A percentile compares a stretch with the other conserved stretches of the same genome.
Evolutionary conservation across 2,113 vertebrate species (phyloP).

Genomic region (Poeciliopsis retropinna): DNA sequence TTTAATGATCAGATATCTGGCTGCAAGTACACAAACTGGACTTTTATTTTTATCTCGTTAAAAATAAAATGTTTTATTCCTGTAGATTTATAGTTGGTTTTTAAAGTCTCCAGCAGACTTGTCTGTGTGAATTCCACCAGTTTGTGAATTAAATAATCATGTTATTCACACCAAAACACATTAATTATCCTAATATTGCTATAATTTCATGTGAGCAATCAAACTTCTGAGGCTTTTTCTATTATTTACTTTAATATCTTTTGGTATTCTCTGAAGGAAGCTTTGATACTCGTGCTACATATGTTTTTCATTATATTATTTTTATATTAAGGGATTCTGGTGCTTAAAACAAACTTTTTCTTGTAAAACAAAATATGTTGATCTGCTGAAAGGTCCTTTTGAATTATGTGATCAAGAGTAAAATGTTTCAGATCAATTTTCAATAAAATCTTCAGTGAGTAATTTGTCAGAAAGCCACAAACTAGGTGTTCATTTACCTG

Average conservation of each 20-base stretch:
- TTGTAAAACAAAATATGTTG: conserved; percentile 13
- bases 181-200: conserved; percentile 38
- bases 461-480: conserved; percentile 18
- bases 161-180: conserved; percentile 33
- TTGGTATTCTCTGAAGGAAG: not conserved
- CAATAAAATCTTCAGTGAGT: conserved; percentile 16
- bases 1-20: not conserved
- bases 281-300: conserved; percentile 11
- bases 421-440: conserved; percentile 10
- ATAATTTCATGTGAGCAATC: conserved; percentile 51
- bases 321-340: not conserved
- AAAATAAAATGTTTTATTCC: not conserved
- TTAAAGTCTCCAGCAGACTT: not conserved
- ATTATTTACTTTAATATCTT: not conserved
- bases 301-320: conserved; percentile 16
- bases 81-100: not conserved
- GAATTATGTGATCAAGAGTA: conserved; percentile 10
- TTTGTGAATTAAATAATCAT: not conserved
- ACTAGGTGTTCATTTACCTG: conserved; percentile 40
- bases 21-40: not conserved
- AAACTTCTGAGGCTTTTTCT: conserved; percentile 28
- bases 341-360: conserved; percentile 17
- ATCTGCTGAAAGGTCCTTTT: not conserved
- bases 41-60: not conserved
- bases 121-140: not conserved